Evolutionary conservation across 2,797 vertebrate species (phyloP).

Genomic region (Podargus strigoides): DNA sequence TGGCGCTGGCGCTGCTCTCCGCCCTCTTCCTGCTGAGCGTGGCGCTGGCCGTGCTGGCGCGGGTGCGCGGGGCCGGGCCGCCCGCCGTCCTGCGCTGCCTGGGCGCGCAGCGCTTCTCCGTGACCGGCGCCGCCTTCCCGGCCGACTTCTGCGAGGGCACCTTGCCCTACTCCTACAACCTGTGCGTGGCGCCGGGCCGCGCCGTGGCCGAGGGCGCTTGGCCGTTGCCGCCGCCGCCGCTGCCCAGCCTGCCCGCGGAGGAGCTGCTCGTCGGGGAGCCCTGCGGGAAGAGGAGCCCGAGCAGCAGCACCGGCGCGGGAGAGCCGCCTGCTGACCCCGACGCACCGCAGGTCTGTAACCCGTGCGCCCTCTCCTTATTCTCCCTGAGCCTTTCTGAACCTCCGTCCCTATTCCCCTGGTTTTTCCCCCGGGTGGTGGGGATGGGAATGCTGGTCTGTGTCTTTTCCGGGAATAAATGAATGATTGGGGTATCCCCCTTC

Average conservation of each 20-base stretch:
- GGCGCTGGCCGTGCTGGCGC: background rate
- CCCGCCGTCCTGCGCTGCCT: background rate
- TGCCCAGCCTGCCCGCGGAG: no score
- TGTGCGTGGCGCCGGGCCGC: conserved; percentile 65
- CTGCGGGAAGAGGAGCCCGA: no score
- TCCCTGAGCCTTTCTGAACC: background rate
- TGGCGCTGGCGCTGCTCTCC: conserved; percentile 26
- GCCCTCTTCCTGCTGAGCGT: conserved; percentile 56
- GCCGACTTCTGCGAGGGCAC: conserved; percentile 52
- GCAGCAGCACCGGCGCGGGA: no score
- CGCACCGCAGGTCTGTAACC: no score
- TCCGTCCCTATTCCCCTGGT: no score
- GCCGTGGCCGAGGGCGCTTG: conserved; percentile 56
- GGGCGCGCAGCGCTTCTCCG: background rate
- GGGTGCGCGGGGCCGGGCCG: background rate
- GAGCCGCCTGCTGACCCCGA: no score
- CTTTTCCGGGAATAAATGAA: no score
- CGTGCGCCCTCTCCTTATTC: no score
- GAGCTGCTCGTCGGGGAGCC: no score
- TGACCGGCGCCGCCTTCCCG: background rate
- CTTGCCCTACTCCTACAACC: conserved; percentile 70
- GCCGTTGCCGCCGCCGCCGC: background rate
- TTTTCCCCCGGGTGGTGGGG: no score
- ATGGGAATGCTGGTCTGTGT: no score
- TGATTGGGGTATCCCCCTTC: no score